phyloP scores from a whole-genome alignment of 2,113 vertebrate genomes.

The Ptyas mucosa region DNA sequence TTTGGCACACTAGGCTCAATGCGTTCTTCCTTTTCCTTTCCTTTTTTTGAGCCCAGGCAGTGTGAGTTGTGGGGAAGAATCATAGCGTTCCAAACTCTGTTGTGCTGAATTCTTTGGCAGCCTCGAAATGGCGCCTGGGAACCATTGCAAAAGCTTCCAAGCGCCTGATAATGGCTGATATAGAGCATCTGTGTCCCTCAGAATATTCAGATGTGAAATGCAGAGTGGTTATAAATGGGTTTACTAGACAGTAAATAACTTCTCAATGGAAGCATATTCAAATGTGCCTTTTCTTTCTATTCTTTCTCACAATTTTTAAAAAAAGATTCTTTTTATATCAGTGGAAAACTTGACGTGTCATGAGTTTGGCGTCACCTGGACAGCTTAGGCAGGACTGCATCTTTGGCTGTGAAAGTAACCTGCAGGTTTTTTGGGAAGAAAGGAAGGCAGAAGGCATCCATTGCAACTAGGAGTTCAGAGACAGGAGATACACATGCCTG shows the following conservation, averaged over 20 bases:
- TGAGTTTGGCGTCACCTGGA: background rate
- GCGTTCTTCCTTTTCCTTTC: slow-evolving; percentile 20
- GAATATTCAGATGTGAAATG: slow-evolving; percentile 54
- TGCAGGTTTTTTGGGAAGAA: background rate
- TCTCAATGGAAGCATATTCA: slow-evolving; percentile 49
- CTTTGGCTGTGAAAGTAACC: background rate
- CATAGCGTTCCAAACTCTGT: slow-evolving; percentile 43
- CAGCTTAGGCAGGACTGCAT: no score
- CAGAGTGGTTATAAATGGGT: slow-evolving; percentile 47
- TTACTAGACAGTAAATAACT: slow-evolving; percentile 58
- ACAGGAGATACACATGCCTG: background rate
- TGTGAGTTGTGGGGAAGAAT: background rate
- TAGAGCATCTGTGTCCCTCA: slow-evolving; percentile 23
- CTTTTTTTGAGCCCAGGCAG: slow-evolving; percentile 33
- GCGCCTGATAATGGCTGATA: slow-evolving; percentile 59
- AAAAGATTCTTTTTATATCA: slow-evolving; percentile 13
- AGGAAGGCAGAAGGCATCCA: background rate
- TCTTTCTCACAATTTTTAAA: background rate
- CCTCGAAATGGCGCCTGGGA: slow-evolving; percentile 51
- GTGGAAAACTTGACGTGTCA: background rate
- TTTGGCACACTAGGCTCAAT: background rate
- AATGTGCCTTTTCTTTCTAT: slow-evolving; percentile 31
- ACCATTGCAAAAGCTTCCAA: slow-evolving; percentile 45
- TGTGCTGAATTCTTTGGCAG: slow-evolving; percentile 54
- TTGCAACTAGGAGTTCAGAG: background rate